A percentile compares a stretch with the other conserved stretches of the same genome.
Conservation (phyloP, 1,140 invertebrate species). For the Coelopa frigida region DNA sequence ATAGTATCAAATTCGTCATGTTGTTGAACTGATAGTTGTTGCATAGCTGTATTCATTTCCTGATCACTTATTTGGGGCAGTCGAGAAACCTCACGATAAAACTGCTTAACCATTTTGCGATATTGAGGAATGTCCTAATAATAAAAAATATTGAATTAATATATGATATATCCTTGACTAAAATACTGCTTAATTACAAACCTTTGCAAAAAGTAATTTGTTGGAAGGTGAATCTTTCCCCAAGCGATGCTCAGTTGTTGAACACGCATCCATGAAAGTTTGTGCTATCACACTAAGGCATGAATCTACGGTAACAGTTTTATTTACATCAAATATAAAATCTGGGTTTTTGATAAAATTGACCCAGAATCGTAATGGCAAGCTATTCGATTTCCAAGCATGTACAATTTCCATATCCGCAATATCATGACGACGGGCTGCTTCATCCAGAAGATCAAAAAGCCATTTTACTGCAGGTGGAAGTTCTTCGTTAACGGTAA, state of each 20-base stretch:
- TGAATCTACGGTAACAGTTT: constrained; percentile 84
- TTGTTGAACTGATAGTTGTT: constrained; percentile 80
- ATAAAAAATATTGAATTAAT: constrained; percentile 11
- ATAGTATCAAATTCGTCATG: constrained; percentile 83
- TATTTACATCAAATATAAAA: constrained; percentile 94
- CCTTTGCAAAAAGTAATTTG: constrained; percentile 88
- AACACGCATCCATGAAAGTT: constrained; percentile 94
- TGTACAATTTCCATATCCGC: constrained; percentile 84
- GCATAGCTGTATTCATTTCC: constrained; percentile 86
- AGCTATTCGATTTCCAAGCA: constrained; percentile 94
- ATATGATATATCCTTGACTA: background rate
- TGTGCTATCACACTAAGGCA: constrained; percentile 92
- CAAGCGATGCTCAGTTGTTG: constrained; percentile 76
- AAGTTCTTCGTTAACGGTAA: constrained; percentile 81
- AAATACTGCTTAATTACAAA: constrained; percentile 27
- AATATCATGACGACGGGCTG: constrained; percentile 75
- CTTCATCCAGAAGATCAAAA: constrained; percentile 89
- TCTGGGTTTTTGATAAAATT: constrained; percentile 97
- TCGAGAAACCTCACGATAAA: constrained; percentile 77
- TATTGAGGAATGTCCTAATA: constrained; percentile 76
- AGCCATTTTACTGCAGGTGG: constrained; percentile 92
- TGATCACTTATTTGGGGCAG: constrained; percentile 85
- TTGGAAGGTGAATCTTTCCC: constrained; percentile 93
- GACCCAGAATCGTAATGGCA: constrained; percentile 92
- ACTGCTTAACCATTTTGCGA: constrained; percentile 76